These are phyloP conservation scores for Pao palembangensis DNA, from an alignment of 2,113 vertebrate genomes.

Conservation along the genomic window DNA sequence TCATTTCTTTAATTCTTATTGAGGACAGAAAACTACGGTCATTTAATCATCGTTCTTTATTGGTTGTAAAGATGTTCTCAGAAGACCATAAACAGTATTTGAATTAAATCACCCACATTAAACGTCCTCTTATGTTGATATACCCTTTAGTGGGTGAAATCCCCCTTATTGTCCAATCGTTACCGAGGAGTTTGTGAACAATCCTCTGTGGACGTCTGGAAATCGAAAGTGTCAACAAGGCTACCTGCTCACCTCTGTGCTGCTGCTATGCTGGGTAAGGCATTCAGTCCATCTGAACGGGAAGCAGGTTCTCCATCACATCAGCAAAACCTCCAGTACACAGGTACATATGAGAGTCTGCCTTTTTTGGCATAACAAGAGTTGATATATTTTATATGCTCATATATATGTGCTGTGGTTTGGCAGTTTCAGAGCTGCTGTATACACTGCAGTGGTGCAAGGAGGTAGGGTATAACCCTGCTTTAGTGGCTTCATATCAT, in stretches of 20 bases:
- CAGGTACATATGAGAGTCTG: slow-evolving; percentile 47
- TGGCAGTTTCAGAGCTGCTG: slow-evolving; percentile 84
- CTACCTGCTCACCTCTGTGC: slow-evolving; percentile 85
- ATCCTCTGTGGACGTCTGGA: slow-evolving; percentile 71
- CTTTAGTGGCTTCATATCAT: slow-evolving; percentile 74
- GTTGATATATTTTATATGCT: slow-evolving; percentile 3
- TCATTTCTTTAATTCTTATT: not conserved
- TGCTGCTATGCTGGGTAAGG: slow-evolving; percentile 82
- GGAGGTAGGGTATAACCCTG: slow-evolving; percentile 78
- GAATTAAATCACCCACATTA: not conserved
- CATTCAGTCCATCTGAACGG: slow-evolving; percentile 49
- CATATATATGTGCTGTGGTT: slow-evolving; percentile 6
- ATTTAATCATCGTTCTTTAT: not conserved
- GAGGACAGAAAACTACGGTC: not conserved
- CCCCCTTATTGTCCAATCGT: slow-evolving; percentile 80
- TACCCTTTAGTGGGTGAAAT: slow-evolving; percentile 83
- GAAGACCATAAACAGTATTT: not conserved
- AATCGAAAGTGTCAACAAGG: slow-evolving; percentile 60
- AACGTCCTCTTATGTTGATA: not conserved
- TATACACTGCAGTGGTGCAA: slow-evolving; percentile 93
- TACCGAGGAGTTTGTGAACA: slow-evolving; percentile 79
- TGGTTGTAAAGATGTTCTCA: not conserved
- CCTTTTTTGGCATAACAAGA: not conserved
- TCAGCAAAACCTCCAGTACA: slow-evolving; percentile 41
- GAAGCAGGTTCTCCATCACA: slow-evolving; percentile 24